These are phyloP conservation scores for Melipona quadrifasciata DNA, from an alignment of 1,140 invertebrate species.

Conservation along the genomic window DNA sequence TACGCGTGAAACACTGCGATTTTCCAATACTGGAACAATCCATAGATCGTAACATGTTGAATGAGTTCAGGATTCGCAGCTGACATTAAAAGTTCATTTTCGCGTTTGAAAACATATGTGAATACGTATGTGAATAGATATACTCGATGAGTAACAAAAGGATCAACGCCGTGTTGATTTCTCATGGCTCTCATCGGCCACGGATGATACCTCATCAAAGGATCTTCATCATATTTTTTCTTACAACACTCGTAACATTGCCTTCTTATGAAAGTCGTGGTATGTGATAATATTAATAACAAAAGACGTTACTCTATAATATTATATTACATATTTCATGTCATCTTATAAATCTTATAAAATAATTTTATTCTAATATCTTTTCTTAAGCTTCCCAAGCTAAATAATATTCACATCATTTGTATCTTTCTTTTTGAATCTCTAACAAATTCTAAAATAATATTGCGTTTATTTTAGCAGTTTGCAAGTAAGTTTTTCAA, in stretches of 20 bases:
- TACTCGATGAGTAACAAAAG: constrained; percentile 44
- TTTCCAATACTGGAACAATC: neutral
- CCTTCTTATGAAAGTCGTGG: constrained; percentile 39
- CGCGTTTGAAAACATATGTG: neutral
- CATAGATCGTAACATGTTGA: neutral
- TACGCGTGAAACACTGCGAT: neutral
- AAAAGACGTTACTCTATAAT: too few species aligned
- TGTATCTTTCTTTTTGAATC: neutral
- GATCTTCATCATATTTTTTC: constrained; percentile 25
- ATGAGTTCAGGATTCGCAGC: constrained; percentile 33
- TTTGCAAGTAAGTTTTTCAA: neutral
- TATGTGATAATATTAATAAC: constrained; percentile 8
- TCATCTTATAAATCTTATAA: too few species aligned
- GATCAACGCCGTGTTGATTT: constrained; percentile 2
- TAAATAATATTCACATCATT: neutral
- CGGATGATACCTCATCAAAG: neutral
- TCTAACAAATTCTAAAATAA: neutral
- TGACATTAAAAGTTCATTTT: constrained; percentile 34
- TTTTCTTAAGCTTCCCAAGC: neutral
- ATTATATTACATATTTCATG: too few species aligned
- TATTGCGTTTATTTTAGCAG: too few species aligned
- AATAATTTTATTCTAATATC: neutral
- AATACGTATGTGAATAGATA: constrained; percentile 17
- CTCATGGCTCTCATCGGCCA: neutral
- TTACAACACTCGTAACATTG: constrained; percentile 25